phyloP scores from a whole-genome alignment of 2,888 invertebrate species.

The Stenoptilia bipunctidactyla region DNA sequence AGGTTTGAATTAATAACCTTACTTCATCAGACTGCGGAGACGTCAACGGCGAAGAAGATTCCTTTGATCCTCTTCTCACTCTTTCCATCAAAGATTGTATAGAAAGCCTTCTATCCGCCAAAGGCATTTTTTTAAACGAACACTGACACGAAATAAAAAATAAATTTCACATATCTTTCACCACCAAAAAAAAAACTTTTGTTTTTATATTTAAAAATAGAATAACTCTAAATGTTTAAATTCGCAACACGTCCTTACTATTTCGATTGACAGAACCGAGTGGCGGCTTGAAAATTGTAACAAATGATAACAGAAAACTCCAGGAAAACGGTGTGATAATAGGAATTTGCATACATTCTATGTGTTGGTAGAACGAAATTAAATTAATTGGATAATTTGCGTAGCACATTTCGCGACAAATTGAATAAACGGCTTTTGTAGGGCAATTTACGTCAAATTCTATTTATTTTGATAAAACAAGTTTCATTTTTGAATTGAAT shows the following conservation, averaged over 20 bases:
- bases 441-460: no score
- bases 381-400: no score
- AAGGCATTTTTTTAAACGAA: slow-evolving; percentile 19
- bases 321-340: not conserved
- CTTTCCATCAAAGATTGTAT: slow-evolving; percentile 36
- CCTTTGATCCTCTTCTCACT: slow-evolving; percentile 31
- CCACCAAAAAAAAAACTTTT: slow-evolving; percentile 14
- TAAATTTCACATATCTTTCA: not conserved
- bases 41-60: slow-evolving; percentile 25
- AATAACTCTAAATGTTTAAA: slow-evolving; percentile 13
- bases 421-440: no score
- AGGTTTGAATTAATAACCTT: no score
- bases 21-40: slow-evolving; percentile 31
- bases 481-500: no score
- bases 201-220: no score
- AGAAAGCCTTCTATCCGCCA: slow-evolving; percentile 30
- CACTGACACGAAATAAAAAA: no score
- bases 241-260: slow-evolving; percentile 36
- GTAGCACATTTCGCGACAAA: no score
- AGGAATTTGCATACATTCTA: slow-evolving; percentile 2
- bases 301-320: slow-evolving; percentile 1
- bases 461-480: no score
- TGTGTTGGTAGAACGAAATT: no score
- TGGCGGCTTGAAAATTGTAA: slow-evolving; percentile 37
- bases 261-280: slow-evolving; percentile 54